phyloP scores from a whole-genome alignment of 2,888 invertebrate species.

The Crepidodera aurea region DNA sequence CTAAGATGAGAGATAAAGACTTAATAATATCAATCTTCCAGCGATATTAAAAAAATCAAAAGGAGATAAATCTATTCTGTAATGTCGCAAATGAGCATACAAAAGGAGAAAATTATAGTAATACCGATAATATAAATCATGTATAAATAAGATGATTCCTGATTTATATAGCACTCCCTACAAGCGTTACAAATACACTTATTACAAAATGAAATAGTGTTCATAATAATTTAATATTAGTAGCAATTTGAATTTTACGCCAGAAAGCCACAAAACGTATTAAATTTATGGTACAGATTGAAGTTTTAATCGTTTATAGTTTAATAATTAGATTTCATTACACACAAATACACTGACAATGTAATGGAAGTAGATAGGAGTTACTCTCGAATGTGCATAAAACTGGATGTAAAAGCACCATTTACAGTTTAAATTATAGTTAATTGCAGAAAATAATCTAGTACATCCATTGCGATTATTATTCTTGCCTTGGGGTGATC shows the following conservation, averaged over 20 bases:
- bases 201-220: conserved; percentile 8
- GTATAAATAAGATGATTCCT: conserved; percentile 24
- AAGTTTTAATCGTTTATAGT: too few relatives aligned
- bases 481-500: too few relatives aligned
- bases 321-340: too few relatives aligned
- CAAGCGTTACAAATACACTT: conserved; percentile 13
- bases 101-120: conserved; percentile 32
- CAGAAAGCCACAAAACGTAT: neutral
- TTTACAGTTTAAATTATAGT: too few relatives aligned
- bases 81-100: conserved; percentile 9
- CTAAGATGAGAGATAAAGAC: conserved; percentile 1
- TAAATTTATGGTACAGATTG: neutral
- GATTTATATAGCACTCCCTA: conserved; percentile 19
- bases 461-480: too few relatives aligned
- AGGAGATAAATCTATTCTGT: conserved; percentile 4
- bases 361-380: too few relatives aligned
- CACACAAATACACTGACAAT: too few relatives aligned
- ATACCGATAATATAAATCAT: conserved; percentile 26
- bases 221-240: conserved; percentile 13
- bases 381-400: too few relatives aligned
- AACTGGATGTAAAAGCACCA: too few relatives aligned
- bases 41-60: conserved; percentile 1
- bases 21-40: conserved; percentile 16
- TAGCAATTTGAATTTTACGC: conserved; percentile 1
- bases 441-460: too few relatives aligned